Evolutionary conservation across 2,113 vertebrate genomes (phyloP).

Genomic region (Triplophysa rosa): DNA sequence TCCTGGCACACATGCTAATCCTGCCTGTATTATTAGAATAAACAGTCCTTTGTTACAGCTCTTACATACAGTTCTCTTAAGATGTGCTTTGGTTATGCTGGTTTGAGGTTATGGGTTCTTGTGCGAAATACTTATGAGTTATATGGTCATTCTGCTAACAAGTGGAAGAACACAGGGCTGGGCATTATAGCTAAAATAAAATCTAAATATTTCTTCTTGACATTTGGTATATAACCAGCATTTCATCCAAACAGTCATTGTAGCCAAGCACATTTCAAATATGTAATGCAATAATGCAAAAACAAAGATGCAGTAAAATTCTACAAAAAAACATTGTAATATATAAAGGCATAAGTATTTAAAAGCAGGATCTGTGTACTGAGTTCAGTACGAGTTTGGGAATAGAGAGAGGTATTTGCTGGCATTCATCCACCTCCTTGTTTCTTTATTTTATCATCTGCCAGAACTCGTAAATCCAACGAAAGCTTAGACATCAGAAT

Average conservation of each 20-base stretch:
- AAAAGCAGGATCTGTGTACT: neutral
- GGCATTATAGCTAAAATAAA: no score
- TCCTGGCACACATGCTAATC: slow-evolving; percentile 1
- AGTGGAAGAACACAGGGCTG: neutral
- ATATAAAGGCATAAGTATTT: neutral
- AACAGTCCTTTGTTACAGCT: slow-evolving; percentile 24
- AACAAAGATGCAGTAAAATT: no score
- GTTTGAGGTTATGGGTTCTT: neutral
- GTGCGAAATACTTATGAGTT: neutral
- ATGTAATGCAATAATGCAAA: no score
- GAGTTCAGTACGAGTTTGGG: slow-evolving; percentile 15
- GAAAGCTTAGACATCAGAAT: slow-evolving; percentile 37
- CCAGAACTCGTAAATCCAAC: slow-evolving; percentile 32
- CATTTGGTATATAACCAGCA: no score
- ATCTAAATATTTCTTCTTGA: no score
- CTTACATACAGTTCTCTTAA: neutral
- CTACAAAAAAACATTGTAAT: no score
- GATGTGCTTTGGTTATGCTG: neutral
- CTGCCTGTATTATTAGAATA: slow-evolving; percentile 13
- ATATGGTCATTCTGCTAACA: neutral
- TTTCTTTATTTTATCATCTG: slow-evolving; percentile 30
- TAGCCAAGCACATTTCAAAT: no score
- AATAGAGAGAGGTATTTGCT: slow-evolving; percentile 29
- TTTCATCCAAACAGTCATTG: no score
- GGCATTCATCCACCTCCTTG: slow-evolving; percentile 10